A percentile compares a stretch with the other conserved stretches of the same genome.
These are phyloP conservation scores for Neelides folsomi DNA, from an alignment of 2,888 invertebrate species.

Conservation along the genomic window DNA sequence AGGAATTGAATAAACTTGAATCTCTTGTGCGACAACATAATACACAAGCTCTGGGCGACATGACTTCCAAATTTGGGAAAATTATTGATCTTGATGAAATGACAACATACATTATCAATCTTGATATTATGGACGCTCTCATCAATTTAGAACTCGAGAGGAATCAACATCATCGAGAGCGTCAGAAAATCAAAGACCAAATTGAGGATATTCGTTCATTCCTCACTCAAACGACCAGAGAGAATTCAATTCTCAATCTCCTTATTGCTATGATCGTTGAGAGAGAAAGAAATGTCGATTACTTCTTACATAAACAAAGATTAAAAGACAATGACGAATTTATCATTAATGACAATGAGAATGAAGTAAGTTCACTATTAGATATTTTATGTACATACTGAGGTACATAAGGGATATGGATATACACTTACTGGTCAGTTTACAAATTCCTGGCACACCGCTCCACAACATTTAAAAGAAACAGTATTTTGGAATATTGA, in stretches of 20 bases:
- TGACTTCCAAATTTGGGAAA: conserved; percentile 26
- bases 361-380: background rate
- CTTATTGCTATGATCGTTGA: conserved; percentile 26
- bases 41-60: conserved; percentile 8
- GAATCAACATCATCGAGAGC: conserved; percentile 21
- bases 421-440: too few relatives aligned
- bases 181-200: conserved; percentile 13
- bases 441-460: too few relatives aligned
- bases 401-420: too few relatives aligned
- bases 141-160: conserved; percentile 19
- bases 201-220: conserved; percentile 19
- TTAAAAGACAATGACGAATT: conserved; percentile 7
- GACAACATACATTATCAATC: conserved; percentile 25
- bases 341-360: background rate
- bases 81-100: conserved; percentile 28
- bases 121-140: conserved; percentile 24
- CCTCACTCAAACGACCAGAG: conserved; percentile 21
- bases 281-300: conserved; percentile 24
- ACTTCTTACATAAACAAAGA: conserved; percentile 18
- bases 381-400: too few relatives aligned
- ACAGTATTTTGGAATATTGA: too few relatives aligned
- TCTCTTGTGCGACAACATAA: conserved; percentile 9
- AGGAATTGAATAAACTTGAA: conserved; percentile 20
- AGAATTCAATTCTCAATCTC: conserved; percentile 28
- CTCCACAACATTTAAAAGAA: too few relatives aligned